A percentile compares a stretch with the other conserved stretches of the same genome.
Conservation (phyloP, 2,113 vertebrate species). For the Megaceryle maxima region DNA sequence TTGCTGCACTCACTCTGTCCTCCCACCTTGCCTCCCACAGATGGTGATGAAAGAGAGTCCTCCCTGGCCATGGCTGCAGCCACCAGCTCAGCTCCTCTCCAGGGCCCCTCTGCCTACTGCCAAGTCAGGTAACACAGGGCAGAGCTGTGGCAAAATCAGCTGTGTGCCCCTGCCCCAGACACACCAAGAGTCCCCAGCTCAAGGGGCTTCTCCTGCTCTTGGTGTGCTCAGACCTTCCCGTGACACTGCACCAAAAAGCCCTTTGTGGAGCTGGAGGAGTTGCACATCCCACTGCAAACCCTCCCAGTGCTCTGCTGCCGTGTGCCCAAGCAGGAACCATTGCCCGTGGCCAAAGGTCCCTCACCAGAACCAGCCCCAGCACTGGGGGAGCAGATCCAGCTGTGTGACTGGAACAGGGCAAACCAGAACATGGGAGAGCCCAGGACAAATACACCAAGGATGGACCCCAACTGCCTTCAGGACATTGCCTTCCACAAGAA, state of each 20-base stretch:
- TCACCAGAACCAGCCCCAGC: background rate
- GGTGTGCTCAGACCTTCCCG: rapidly evolving
- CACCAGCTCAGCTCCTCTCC: background rate
- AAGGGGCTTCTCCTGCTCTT: rapidly evolving
- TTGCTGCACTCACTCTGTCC: background rate
- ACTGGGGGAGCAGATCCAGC: background rate
- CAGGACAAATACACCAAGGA: background rate
- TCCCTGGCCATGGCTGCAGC: background rate
- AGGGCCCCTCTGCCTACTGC: background rate
- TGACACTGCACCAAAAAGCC: background rate
- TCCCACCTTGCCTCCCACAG: background rate
- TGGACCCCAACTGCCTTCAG: rapidly evolving
- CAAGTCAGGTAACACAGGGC: rapidly evolving
- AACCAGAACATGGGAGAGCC: rapidly evolving
- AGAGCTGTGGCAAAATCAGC: background rate
- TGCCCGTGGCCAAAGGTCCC: rapidly evolving
- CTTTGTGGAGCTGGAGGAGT: background rate
- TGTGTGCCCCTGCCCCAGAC: background rate
- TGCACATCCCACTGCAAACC: background rate
- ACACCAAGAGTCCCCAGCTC: rapidly evolving
- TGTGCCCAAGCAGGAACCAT: background rate
- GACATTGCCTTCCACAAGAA: background rate
- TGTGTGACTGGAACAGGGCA: background rate
- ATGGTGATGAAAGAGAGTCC: background rate
- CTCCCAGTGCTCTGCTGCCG: background rate